These are phyloP conservation scores for Matsumurasca onukii DNA, from an alignment of 1,140 invertebrate genomes.

Conservation along the genomic window DNA sequence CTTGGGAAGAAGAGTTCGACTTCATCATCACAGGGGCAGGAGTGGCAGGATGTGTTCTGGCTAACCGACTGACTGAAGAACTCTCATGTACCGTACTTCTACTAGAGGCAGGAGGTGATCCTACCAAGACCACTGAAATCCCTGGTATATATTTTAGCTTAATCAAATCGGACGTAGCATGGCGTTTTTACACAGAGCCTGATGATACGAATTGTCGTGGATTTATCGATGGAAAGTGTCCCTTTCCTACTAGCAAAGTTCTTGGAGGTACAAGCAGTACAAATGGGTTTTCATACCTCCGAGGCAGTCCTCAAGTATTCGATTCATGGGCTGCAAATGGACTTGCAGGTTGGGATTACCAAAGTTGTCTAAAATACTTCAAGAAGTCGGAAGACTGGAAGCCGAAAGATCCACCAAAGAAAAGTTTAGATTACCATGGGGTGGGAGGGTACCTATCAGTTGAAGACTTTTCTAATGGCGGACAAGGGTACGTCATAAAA, in stretches of 20 bases:
- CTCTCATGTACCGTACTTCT: too few species aligned
- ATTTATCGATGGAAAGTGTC: constrained; percentile 50
- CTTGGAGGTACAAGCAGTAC: constrained; percentile 79
- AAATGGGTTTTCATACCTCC: constrained; percentile 86
- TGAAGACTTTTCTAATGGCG: constrained; percentile 77
- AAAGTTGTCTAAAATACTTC: constrained; percentile 84
- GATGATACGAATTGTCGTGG: constrained; percentile 53
- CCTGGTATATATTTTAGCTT: constrained; percentile 55
- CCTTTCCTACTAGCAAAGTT: constrained; percentile 57
- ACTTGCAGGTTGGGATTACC: constrained; percentile 87
- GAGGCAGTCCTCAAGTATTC: constrained; percentile 82
- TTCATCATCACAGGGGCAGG: too few species aligned
- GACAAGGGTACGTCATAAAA: constrained; percentile 73
- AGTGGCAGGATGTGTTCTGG: too few species aligned
- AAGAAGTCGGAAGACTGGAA: constrained; percentile 74
- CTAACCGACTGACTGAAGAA: too few species aligned
- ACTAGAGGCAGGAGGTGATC: too few species aligned
- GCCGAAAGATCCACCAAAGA: constrained; percentile 44
- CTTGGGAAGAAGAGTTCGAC: too few species aligned
- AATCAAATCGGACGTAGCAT: constrained; percentile 78
- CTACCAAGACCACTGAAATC: too few species aligned
- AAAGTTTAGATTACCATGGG: constrained; percentile 70
- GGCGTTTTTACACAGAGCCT: constrained; percentile 88
- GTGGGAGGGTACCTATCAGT: constrained; percentile 65
- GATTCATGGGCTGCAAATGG: constrained; percentile 86